Evolutionary conservation across 2,888 invertebrate species (phyloP), one percentile per base, ranked within the genome.

Genomic region (Abrostola triplasia): DNA sequence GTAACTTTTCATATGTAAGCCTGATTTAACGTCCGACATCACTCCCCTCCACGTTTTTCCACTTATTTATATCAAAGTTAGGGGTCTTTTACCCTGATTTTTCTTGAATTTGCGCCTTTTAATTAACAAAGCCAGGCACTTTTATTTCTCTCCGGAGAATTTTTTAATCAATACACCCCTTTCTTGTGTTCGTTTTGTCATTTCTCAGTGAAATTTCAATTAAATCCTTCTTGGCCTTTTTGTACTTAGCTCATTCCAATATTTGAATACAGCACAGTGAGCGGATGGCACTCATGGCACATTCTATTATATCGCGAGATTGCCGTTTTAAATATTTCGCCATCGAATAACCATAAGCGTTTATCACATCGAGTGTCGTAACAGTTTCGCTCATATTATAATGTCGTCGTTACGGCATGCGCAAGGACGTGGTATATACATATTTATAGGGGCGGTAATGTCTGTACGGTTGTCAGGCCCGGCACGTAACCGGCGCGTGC

Each of bases 1-100:
- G 88, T 85, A 87, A 90, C 88, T 89, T 90, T 90, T 90, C 88
- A 89, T 90, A 89, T 88, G 83, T 82, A 84, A 85, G 84, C 85
- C 77, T 87, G 87, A 89, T 90, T 88, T 90, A 88, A 84, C 85
- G 83, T 73, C 79, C 75, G 73, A 79, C 81, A 86, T 87, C 81
- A 82, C 76, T 83, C 80, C 76, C 69, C 71, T 64, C 68, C 54
- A 59, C 67, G 70, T 84, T 86, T 84, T 83, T 82, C 67, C 68
- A 74, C 67, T 76, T 72, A 67, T 76, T 83, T 82, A 81, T 83
- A 80, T 71, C 66, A 64, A 79, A 75, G 64, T 75, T 66, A 63
- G 50, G 36, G 50, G 38, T 24, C 36, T 44, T 36, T 60, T 68
- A 55, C 64, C 66, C 66, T 62, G 63, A 77, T 73, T 67, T 76